Conservation (phyloP, 2,797 vertebrate genomes). For the Margarornis squamiger region DNA sequence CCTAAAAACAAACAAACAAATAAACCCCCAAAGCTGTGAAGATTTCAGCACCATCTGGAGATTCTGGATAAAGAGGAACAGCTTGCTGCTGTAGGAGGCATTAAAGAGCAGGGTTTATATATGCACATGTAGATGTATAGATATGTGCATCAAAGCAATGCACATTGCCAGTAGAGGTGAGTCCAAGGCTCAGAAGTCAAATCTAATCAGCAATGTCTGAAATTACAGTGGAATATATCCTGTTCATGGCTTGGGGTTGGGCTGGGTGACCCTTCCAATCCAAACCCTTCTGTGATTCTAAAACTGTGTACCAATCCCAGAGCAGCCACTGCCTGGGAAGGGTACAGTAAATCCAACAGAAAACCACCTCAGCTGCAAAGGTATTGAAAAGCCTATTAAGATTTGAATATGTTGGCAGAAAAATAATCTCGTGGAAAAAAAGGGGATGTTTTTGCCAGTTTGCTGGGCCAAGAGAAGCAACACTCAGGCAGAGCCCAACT, state of each 20-base stretch:
- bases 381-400: neutral
- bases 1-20: constrained; percentile 64
- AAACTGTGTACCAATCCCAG: neutral
- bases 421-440: neutral
- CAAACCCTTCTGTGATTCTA: neutral
- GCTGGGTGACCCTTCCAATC: neutral
- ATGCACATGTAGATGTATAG: neutral
- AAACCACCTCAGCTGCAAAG: neutral
- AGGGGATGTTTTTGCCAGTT: neutral
- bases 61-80: constrained; percentile 10
- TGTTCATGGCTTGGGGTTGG: neutral
- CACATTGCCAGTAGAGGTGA: neutral
- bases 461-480: neutral
- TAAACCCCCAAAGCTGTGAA: constrained; percentile 7
- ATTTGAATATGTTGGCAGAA: neutral
- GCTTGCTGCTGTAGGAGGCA: neutral
- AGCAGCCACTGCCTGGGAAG: neutral
- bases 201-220: neutral
- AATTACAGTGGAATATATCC: neutral
- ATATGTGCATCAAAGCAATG: neutral
- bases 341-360: neutral
- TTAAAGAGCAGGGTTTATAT: neutral
- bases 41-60: constrained; percentile 46
- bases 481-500: neutral
- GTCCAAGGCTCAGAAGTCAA: neutral